A percentile compares a stretch with the other conserved stretches of the same genome.
These are phyloP conservation scores for Vandiemenella viatica DNA, from an alignment of 2,888 invertebrate genomes.

Conservation along the genomic window DNA sequence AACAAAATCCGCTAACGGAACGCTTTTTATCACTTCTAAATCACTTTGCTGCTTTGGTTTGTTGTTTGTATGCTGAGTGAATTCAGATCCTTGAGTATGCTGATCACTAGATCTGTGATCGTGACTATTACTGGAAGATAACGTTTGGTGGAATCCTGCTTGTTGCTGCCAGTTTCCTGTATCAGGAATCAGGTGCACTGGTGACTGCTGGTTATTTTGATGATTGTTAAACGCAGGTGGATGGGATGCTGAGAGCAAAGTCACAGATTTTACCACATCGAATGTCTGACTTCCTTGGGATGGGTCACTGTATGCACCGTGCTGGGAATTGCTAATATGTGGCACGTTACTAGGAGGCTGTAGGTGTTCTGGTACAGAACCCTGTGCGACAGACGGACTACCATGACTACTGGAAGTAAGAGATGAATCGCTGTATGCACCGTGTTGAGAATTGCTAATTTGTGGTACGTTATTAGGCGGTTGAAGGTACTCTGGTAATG, in stretches of 20 bases:
- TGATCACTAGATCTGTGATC: background rate
- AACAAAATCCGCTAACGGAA: conserved; percentile 50
- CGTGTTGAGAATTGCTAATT: no score
- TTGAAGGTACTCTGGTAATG: background rate
- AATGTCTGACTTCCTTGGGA: no score
- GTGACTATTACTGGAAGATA: no score
- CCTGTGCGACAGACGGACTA: background rate
- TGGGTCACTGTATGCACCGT: no score
- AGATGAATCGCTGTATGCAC: no score
- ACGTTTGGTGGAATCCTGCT: background rate
- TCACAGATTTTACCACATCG: no score
- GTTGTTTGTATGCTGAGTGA: no score
- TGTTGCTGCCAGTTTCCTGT: background rate
- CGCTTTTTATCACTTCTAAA: conserved; percentile 44
- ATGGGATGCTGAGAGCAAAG: background rate
- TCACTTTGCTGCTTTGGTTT: conserved; percentile 23
- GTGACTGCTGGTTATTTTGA: background rate
- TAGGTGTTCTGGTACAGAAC: background rate
- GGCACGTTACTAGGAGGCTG: background rate
- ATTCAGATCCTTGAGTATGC: background rate
- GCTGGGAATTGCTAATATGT: no score
- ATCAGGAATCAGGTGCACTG: background rate
- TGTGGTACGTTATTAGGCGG: no score
- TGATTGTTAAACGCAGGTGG: background rate
- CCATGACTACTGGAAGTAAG: no score